Evolutionary conservation across 2,113 vertebrate species (phyloP).

Genomic region (Oncorhynchus kisutch): DNA sequence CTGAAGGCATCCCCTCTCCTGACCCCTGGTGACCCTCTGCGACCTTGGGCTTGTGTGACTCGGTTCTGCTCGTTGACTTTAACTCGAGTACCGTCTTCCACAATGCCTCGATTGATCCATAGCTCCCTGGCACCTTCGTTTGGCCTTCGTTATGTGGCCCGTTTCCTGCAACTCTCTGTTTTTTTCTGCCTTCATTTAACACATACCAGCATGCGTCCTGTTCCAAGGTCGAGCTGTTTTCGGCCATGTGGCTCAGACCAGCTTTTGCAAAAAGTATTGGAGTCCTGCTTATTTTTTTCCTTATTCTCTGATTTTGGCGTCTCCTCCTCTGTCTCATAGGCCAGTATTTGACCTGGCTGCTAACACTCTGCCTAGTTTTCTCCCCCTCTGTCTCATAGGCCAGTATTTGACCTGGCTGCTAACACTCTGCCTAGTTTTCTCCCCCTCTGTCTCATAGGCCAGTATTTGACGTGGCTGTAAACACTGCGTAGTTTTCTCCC

Average conservation of each 20-base stretch:
- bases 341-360: conserved; percentile 27
- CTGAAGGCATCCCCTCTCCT: not conserved
- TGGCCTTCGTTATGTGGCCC: not conserved
- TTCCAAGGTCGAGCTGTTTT: not conserved
- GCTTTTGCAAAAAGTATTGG: not conserved
- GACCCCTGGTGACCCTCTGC: not conserved
- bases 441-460: too few relatives aligned
- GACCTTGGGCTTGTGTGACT: not conserved
- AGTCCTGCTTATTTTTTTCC: too few relatives aligned
- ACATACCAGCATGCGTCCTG: not conserved
- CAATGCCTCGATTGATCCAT: not conserved
- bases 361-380: not conserved
- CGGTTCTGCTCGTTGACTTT: not conserved
- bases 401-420: conserved; percentile 24
- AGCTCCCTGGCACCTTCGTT: not conserved
- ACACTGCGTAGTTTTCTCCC: too few relatives aligned
- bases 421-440: too few relatives aligned
- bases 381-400: not conserved
- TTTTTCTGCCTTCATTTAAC: not conserved
- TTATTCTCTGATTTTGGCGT: not conserved
- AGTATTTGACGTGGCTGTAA: too few relatives aligned
- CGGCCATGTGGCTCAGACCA: not conserved
- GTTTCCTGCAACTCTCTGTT: not conserved
- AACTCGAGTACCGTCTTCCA: not conserved
- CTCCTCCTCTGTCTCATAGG: not conserved